Percentiles rank a stretch among this genome's conserved stretches.
These are phyloP conservation scores for Toxostoma redivivum DNA, from an alignment of 2,113 vertebrate species.

Conservation along the genomic window DNA sequence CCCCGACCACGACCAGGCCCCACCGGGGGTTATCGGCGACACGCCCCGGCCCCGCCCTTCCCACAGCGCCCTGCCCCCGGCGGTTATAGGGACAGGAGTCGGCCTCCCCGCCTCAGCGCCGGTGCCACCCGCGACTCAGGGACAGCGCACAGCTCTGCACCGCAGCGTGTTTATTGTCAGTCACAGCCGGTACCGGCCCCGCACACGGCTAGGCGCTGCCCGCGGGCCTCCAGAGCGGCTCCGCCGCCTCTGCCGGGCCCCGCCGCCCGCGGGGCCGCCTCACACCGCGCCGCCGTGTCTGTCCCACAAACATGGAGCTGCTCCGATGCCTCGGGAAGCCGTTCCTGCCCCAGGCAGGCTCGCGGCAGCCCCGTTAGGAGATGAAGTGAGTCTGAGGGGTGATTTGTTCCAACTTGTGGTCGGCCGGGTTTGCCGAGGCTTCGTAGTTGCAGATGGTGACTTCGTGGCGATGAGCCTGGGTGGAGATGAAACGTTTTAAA, in stretches of 20 bases:
- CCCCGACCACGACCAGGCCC: too few relatives aligned
- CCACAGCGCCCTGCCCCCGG: neutral
- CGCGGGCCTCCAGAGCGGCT: neutral
- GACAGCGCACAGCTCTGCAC: neutral
- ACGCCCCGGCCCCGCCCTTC: neutral
- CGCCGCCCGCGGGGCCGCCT: neutral
- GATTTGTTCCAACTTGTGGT: constrained; percentile 87
- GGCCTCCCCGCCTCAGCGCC: neutral
- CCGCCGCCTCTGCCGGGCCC: neutral
- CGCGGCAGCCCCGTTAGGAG: constrained; percentile 65
- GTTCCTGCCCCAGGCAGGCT: neutral
- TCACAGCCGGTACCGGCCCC: neutral
- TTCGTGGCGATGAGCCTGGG: constrained; percentile 88
- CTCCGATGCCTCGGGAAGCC: neutral
- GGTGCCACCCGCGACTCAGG: neutral
- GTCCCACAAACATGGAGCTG: neutral
- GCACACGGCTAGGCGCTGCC: neutral
- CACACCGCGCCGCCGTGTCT: neutral
- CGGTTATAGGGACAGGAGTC: too few relatives aligned
- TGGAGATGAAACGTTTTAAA: neutral
- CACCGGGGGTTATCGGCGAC: neutral
- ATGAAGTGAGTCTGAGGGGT: constrained; percentile 93
- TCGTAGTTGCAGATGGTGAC: constrained; percentile 98
- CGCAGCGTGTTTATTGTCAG: neutral
- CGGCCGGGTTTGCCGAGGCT: constrained; percentile 89